Evolutionary conservation across 2,888 invertebrate species (phyloP).

Genomic region (Andrena trimmerana): DNA sequence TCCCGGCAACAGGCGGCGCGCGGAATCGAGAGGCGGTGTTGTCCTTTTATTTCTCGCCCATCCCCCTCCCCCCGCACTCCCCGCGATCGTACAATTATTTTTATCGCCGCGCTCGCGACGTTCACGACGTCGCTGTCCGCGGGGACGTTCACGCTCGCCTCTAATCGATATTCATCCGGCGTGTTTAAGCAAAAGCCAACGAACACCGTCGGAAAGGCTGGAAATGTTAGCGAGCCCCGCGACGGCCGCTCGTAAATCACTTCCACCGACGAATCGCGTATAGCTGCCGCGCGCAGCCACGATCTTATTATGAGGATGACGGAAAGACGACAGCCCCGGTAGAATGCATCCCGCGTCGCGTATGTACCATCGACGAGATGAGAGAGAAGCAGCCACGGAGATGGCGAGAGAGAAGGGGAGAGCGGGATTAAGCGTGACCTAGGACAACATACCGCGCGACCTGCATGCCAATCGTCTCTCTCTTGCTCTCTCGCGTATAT

Average conservation of each 20-base stretch:
- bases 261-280: conserved; percentile 10
- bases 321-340: conserved; percentile 9
- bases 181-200: conserved; percentile 51
- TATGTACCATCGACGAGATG: conserved; percentile 38
- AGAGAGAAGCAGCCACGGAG: conserved; percentile 38
- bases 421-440: conserved; percentile 83
- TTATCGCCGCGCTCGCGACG: conserved; percentile 46
- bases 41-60: neutral
- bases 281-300: neutral
- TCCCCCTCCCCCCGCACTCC: neutral
- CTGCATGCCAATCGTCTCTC: conserved; percentile 84
- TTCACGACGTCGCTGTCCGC: conserved; percentile 4
- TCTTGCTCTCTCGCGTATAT: conserved; percentile 63
- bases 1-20: neutral
- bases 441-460: conserved; percentile 84
- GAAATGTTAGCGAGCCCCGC: conserved; percentile 19
- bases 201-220: conserved; percentile 45
- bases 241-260: conserved; percentile 41
- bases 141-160: conserved; percentile 15
- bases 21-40: neutral
- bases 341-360: neutral
- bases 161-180: conserved; percentile 61
- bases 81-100: conserved; percentile 40
- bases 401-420: conserved; percentile 49
- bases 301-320: conserved; percentile 51